Percentiles rank a stretch among this genome's conserved stretches.
These are phyloP conservation scores for Drepana arcuata DNA, from an alignment of 1,140 invertebrate genomes.

Conservation along the genomic window DNA sequence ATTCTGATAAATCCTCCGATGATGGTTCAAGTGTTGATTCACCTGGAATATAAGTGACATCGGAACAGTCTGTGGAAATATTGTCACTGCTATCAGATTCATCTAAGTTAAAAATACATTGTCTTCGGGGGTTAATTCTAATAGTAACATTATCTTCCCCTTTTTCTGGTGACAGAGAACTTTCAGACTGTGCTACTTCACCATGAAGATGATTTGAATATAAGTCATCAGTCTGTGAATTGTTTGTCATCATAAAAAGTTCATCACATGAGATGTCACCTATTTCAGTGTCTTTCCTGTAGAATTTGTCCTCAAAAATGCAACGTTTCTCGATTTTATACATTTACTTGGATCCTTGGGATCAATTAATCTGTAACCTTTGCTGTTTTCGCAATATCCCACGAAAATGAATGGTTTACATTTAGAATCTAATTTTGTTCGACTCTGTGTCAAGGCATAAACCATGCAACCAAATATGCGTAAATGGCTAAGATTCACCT, in stretches of 20 bases:
- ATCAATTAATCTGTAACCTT: slow-evolving; percentile 11
- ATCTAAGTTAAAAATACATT: too few species aligned
- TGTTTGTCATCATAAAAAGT: not conserved
- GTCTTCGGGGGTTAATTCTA: too few species aligned
- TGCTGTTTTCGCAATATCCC: slow-evolving; percentile 9
- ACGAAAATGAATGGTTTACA: slow-evolving; percentile 9
- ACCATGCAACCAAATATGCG: slow-evolving; percentile 48
- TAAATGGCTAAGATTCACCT: slow-evolving; percentile 31
- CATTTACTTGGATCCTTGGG: not conserved
- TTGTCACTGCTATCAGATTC: too few species aligned
- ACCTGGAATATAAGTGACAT: too few species aligned
- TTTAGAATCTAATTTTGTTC: slow-evolving; percentile 33
- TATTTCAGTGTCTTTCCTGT: not conserved
- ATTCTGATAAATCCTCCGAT: not conserved
- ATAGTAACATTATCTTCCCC: too few species aligned
- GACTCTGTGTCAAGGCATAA: slow-evolving; percentile 20
- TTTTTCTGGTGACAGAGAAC: too few species aligned
- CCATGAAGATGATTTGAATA: not conserved
- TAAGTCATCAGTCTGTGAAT: not conserved
- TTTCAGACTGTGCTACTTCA: not conserved
- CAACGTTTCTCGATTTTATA: not conserved
- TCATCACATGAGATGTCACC: not conserved
- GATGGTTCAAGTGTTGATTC: too few species aligned
- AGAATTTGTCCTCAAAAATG: not conserved
- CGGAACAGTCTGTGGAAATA: too few species aligned